Conservation (phyloP, 2,113 vertebrate species). For the Hymenochirus boettgeri region DNA sequence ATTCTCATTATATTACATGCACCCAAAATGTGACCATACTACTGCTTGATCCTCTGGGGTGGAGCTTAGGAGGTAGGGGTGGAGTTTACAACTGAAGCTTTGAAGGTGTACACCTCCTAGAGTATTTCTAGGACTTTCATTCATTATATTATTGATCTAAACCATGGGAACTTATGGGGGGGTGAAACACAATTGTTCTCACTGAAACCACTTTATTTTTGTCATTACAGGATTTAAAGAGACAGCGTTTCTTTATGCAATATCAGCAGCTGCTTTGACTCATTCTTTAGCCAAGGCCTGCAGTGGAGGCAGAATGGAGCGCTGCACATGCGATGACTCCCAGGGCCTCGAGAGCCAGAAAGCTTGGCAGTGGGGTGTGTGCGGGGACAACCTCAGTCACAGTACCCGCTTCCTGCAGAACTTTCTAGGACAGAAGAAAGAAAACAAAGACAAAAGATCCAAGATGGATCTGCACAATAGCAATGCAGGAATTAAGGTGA, state of each 20-base stretch:
- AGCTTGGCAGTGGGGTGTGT: conserved; percentile 97
- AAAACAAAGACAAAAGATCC: conserved; percentile 89
- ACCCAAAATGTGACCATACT: too few relatives aligned
- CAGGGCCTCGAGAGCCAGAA: conserved; percentile 89
- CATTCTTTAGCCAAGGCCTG: conserved; percentile 90
- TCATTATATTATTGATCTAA: too few relatives aligned
- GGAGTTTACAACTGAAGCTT: too few relatives aligned
- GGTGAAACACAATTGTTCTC: too few relatives aligned
- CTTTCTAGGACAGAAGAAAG: conserved; percentile 87
- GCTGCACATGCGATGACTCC: conserved; percentile 95
- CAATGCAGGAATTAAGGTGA: conserved; percentile 89
- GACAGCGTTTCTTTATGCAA: conserved; percentile 87
- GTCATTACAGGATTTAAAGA: conserved; percentile 85
- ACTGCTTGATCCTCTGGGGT: too few relatives aligned
- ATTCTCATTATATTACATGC: too few relatives aligned
- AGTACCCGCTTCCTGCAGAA: conserved; percentile 94
- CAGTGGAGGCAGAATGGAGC: conserved; percentile 94
- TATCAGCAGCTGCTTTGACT: conserved; percentile 86
- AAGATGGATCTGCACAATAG: conserved; percentile 91
- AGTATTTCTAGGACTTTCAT: too few relatives aligned
- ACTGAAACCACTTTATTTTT: not conserved
- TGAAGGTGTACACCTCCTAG: too few relatives aligned
- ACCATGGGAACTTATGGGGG: too few relatives aligned
- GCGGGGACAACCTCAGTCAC: conserved; percentile 96
- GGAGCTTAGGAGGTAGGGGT: too few relatives aligned